Conservation (phyloP, 2,888 invertebrate genomes). For the Leuctra nigra region DNA sequence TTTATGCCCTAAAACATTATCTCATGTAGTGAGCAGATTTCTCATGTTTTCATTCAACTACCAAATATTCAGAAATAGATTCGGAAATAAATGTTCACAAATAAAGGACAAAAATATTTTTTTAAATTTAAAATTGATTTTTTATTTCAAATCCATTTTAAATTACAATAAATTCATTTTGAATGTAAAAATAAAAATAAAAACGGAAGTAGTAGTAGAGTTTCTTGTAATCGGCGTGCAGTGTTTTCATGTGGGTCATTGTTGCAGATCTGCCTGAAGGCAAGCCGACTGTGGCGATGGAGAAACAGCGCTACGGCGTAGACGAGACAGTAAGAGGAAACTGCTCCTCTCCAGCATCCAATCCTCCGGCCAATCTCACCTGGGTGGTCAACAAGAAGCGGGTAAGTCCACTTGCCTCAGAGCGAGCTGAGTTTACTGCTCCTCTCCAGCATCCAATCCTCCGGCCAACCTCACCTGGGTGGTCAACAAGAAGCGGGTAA, state of each 20-base stretch:
- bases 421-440: slow-evolving; percentile 64
- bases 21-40: no score
- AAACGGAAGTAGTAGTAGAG: no score
- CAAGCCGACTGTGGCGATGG: slow-evolving; percentile 56
- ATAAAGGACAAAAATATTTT: no score
- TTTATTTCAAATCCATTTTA: no score
- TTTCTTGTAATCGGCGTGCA: no score
- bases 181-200: no score
- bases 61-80: no score
- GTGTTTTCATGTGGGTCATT: background rate
- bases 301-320: slow-evolving; percentile 61
- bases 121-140: no score
- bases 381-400: slow-evolving; percentile 58
- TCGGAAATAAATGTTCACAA: no score
- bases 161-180: no score
- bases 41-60: no score
- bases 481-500: slow-evolving; percentile 49
- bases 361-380: slow-evolving; percentile 63
- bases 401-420: slow-evolving; percentile 28
- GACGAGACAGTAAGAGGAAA: slow-evolving; percentile 61
- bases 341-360: slow-evolving; percentile 59
- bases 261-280: slow-evolving; percentile 60
- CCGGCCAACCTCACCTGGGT: slow-evolving; percentile 65
- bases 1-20: no score
- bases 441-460: slow-evolving; percentile 59